Conservation (phyloP, 2,888 invertebrate species). For the Graphium colonna region DNA sequence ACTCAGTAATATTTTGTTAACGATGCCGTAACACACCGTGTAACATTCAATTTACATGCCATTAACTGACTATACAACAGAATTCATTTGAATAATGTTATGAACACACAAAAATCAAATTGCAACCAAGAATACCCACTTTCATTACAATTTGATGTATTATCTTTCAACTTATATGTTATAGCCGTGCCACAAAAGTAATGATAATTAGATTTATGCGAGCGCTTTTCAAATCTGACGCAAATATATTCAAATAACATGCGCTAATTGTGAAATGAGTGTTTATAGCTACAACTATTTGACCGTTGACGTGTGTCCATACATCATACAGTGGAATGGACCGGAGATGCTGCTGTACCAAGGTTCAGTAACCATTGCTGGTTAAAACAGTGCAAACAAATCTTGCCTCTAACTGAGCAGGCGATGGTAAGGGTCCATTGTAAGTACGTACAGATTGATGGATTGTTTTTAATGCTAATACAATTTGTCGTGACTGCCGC, state of each 20-base stretch:
- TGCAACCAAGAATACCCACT: slow-evolving; percentile 38
- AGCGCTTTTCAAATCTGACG: slow-evolving; percentile 62
- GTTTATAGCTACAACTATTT: slow-evolving; percentile 62
- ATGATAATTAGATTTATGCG: slow-evolving; percentile 67
- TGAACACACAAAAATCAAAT: background rate
- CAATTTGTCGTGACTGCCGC: slow-evolving; percentile 74
- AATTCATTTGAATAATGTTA: too few relatives aligned
- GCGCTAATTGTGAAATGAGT: slow-evolving; percentile 69
- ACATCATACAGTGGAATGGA: slow-evolving; percentile 50
- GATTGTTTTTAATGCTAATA: slow-evolving; percentile 65
- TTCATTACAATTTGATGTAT: slow-evolving; percentile 46
- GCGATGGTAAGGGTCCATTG: slow-evolving; percentile 49
- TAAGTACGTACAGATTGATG: slow-evolving; percentile 52
- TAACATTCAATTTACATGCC: background rate
- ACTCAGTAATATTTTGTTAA: background rate
- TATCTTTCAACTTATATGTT: slow-evolving; percentile 32
- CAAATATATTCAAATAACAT: slow-evolving; percentile 71
- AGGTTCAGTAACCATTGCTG: slow-evolving; percentile 32
- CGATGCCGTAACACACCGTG: background rate
- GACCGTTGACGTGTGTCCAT: slow-evolving; percentile 59
- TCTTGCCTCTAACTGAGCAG: slow-evolving; percentile 27
- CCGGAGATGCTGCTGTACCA: slow-evolving; percentile 23
- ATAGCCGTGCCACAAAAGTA: slow-evolving; percentile 34
- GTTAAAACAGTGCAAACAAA: background rate
- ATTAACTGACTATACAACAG: background rate